Evolutionary conservation across 2,888 invertebrate species (phyloP).

Genomic region (Leptopterna dolabrata): DNA sequence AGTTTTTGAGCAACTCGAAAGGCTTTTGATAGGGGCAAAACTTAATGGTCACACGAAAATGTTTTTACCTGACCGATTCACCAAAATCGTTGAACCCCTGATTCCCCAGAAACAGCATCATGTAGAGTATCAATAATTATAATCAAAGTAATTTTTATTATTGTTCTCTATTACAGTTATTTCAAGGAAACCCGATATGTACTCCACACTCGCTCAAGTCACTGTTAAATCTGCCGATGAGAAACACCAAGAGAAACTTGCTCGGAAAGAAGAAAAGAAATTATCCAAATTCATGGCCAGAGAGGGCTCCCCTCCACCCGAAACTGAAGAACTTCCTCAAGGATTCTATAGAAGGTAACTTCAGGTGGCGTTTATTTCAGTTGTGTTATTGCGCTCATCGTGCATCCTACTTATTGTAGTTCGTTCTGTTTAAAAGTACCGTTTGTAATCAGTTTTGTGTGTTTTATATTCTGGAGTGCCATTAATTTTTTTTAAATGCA

Average conservation of each 20-base stretch:
- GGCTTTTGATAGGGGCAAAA: too few species aligned
- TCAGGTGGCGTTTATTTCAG: too few species aligned
- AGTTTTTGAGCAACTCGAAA: too few species aligned
- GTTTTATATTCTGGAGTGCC: background rate
- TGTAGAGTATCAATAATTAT: too few species aligned
- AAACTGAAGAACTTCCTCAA: conserved; percentile 67
- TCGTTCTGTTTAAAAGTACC: background rate
- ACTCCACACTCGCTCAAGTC: conserved; percentile 71
- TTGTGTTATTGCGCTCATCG: background rate
- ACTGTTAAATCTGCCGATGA: conserved; percentile 87
- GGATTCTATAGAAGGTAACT: conserved; percentile 69
- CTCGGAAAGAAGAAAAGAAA: conserved; percentile 87
- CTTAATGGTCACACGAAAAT: too few species aligned
- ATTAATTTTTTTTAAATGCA: background rate
- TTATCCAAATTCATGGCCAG: conserved; percentile 69
- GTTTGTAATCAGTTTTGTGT: too few species aligned
- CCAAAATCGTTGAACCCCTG: too few species aligned
- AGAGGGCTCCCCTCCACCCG: conserved; percentile 21
- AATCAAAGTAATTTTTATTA: background rate
- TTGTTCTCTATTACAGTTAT: conserved; percentile 18
- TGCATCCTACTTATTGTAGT: background rate
- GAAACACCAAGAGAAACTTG: conserved; percentile 79
- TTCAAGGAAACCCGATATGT: conserved; percentile 47
- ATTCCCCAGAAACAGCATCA: too few species aligned
- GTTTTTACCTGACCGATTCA: too few species aligned